Base-by-base conservation (phyloP, 2,888 invertebrate genomes). In the Pogonocherus hispidulus region DNA sequence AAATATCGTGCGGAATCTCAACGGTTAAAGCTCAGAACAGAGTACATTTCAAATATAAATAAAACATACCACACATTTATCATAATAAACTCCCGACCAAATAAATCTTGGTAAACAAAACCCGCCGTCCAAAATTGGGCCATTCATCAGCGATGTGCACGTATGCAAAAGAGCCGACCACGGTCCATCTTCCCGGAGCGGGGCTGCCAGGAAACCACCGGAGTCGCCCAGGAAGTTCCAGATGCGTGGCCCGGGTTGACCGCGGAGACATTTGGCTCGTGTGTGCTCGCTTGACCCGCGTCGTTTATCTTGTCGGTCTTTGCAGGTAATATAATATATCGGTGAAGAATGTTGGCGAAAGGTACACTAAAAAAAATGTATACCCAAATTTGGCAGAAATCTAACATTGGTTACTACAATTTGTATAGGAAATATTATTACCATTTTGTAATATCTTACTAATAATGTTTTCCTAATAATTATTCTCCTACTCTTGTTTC, bases 151-250 rank as follows among this genome's bases (percentile, higher is more conserved):
- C 55, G 54, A 63, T 63, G 54, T 52, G 41, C 52, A 54, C 46
- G 63, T 63, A 46, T 55, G 56, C 16, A 59, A 59, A 66, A 51
- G 41, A 66, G 35, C 32, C 35, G 64, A 35, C 47, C 47, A 67
- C 67, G 66, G 69, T 73, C 63, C 69, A 73, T 73, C 73, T 73
- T 69, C 66, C 67, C 51, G 32, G 63, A 67, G 37, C 62, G n/a
- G 62, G n/a, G 18, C 55, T 37, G 67, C 70, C 80, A 81, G 81
- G 81, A 82, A 81, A 71, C 78, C 74, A 75, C 79, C 77, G 76
- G 76, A 78, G 76, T 73, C 76, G 72, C 72, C 69, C 80, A 78
- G 81, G 81, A 80, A 81, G 75, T 78, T 78, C 75, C 74, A 74
- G 76, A 79, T 78, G 75, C 74, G 78, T 78, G 72, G 63, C 71